Percentiles rank a stretch among this genome's conserved stretches.
phyloP scores from a whole-genome alignment of 2,888 invertebrate genomes.

The Agonopterix arenella region DNA sequence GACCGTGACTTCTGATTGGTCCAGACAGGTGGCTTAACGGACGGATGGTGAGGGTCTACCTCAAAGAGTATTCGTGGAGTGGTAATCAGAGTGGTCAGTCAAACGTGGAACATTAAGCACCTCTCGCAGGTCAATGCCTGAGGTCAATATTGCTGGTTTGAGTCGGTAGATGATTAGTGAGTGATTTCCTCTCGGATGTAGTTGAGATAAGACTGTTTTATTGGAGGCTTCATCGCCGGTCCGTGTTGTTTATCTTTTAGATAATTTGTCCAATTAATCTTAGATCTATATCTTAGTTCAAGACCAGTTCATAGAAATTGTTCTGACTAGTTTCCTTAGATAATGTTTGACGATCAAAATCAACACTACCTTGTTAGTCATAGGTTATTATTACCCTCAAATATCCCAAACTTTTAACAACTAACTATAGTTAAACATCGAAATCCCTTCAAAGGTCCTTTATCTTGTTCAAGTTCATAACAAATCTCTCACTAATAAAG shows the following conservation, averaged over 20 bases:
- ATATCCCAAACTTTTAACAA: conserved; percentile 2
- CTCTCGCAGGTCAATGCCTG: conserved; percentile 10
- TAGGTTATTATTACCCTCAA: conserved; percentile 2
- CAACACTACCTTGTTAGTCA: background rate
- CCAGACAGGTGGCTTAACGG: conserved; percentile 18
- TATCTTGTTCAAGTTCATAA: conserved; percentile 39
- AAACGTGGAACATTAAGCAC: conserved; percentile 26
- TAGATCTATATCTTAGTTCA: background rate
- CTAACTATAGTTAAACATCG: conserved; percentile 22
- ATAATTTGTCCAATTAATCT: background rate
- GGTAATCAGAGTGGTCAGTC: conserved; percentile 37
- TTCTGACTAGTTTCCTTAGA: too few relatives aligned
- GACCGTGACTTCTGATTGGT: conserved; percentile 27
- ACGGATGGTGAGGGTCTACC: conserved; percentile 7
- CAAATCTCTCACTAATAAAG: conserved; percentile 46
- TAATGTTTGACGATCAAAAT: background rate
- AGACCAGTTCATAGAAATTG: too few relatives aligned
- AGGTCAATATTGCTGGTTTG: conserved; percentile 20
- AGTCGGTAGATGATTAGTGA: conserved; percentile 11
- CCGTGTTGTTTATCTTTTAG: background rate
- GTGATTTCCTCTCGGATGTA: conserved; percentile 9
- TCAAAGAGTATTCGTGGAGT: conserved; percentile 18
- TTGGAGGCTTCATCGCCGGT: conserved; percentile 2
- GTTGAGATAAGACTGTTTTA: conserved; percentile 6
- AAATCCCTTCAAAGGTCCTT: conserved; percentile 44